These are phyloP conservation scores for Drosophila serrata DNA, from an alignment of 1,140 invertebrate species.

Conservation along the genomic window DNA sequence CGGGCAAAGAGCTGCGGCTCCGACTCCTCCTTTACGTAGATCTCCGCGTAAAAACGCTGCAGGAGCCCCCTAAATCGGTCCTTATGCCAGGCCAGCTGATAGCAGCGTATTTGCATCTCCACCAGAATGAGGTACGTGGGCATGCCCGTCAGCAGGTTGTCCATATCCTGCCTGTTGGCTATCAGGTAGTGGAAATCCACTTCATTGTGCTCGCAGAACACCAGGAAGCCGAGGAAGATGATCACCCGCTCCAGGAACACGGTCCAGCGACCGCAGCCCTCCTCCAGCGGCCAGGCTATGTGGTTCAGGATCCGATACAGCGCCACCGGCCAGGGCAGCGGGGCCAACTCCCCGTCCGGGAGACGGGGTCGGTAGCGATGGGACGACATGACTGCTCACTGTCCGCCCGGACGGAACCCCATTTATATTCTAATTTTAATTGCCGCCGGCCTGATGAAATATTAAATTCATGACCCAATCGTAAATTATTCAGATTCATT, in stretches of 20 bases:
- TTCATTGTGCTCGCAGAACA: conserved; percentile 57
- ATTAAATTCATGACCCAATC: conserved; percentile 48
- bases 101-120: conserved; percentile 69
- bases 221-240: conserved; percentile 58
- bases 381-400: conserved; percentile 14
- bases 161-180: conserved; percentile 53
- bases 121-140: conserved; percentile 67
- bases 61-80: conserved; percentile 52
- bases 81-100: conserved; percentile 61
- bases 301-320: conserved; percentile 63
- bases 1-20: conserved; percentile 34
- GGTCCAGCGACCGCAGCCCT: conserved; percentile 22
- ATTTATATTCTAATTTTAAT: conserved; percentile 64
- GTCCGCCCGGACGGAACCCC: conserved; percentile 15
- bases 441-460: conserved; percentile 49
- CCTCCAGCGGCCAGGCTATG: conserved; percentile 67
- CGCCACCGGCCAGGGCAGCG: conserved; percentile 61
- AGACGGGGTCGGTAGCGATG: conserved; percentile 59
- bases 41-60: conserved; percentile 64
- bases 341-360: conserved; percentile 42
- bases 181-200: conserved; percentile 66
- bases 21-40: conserved; percentile 50
- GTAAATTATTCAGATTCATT: conserved; percentile 53
- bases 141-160: conserved; percentile 66
- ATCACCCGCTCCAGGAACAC: conserved; percentile 32